phyloP scores from a whole-genome alignment of 2,888 invertebrate species.

The Ischnura elegans region DNA sequence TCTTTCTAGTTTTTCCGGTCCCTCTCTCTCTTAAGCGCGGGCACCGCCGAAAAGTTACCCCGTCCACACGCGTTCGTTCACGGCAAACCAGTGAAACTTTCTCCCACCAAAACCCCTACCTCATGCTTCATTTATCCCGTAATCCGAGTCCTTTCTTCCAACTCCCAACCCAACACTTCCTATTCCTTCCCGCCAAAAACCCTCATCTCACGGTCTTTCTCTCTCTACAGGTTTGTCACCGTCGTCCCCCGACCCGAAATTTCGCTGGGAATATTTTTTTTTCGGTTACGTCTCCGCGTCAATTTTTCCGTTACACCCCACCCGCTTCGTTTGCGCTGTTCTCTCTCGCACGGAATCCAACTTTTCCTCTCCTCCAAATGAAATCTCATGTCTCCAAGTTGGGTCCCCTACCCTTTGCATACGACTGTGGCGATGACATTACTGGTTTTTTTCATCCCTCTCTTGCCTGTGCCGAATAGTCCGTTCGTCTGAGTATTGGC shows the following conservation, averaged over 20 bases:
- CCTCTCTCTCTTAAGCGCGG: no score
- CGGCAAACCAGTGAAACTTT: background rate
- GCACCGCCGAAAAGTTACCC: constrained; percentile 3
- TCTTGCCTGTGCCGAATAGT: background rate
- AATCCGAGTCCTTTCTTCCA: background rate
- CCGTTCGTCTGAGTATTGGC: no score
- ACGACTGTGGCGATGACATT: background rate
- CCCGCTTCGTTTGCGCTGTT: background rate
- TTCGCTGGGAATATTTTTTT: background rate
- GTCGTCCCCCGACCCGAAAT: background rate
- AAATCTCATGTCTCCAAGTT: background rate
- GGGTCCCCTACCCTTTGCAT: background rate
- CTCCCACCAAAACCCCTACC: background rate
- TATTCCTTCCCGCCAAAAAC: background rate
- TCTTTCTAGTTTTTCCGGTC: constrained; percentile 25
- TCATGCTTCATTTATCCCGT: constrained; percentile 35
- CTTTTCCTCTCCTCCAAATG: background rate
- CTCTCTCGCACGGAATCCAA: background rate
- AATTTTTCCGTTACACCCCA: background rate
- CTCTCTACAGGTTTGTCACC: background rate
- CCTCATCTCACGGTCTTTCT: background rate
- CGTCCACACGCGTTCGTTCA: background rate
- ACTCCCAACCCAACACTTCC: background rate
- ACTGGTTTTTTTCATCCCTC: background rate
- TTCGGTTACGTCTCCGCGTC: constrained; percentile 11